Evolutionary conservation across 2,888 invertebrate genomes (phyloP).

Genomic region (Torymus texanus): DNA sequence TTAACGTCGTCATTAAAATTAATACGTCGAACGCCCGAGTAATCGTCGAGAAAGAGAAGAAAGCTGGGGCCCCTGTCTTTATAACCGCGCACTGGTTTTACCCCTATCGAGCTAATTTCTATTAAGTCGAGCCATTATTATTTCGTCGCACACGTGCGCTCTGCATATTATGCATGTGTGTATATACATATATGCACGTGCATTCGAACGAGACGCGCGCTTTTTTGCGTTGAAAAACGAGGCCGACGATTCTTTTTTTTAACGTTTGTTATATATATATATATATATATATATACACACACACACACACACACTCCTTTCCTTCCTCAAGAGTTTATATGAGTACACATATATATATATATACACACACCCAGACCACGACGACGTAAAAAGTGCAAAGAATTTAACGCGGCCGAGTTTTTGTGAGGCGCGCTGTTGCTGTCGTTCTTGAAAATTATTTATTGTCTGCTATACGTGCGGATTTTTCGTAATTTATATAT

Average conservation of each 20-base stretch:
- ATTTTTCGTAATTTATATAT: constrained; percentile 27
- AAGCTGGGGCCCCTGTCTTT: neutral
- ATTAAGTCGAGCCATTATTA: constrained; percentile 34
- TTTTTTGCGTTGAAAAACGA: no score
- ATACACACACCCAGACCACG: no score
- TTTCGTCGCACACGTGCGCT: constrained; percentile 11
- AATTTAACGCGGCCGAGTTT: constrained; percentile 11
- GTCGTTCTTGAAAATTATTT: constrained; percentile 27
- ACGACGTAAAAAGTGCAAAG: constrained; percentile 8
- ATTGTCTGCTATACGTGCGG: constrained; percentile 9
- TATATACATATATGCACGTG: no score
- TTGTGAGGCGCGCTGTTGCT: neutral
- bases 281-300: no score
- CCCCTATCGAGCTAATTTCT: constrained; percentile 38
- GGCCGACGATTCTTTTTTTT: no score
- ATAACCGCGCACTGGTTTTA: constrained; percentile 21
- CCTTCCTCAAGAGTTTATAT: no score
- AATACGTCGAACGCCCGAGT: constrained; percentile 42
- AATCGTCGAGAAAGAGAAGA: neutral
- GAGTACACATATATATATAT: no score
- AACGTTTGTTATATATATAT: no score
- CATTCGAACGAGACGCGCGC: no score
- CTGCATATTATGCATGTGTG: neutral
- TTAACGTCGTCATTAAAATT: constrained; percentile 55
- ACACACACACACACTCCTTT: no score